Base-by-base conservation (phyloP, 1,140 invertebrate species). In the Drosophila neocordata region DNA sequence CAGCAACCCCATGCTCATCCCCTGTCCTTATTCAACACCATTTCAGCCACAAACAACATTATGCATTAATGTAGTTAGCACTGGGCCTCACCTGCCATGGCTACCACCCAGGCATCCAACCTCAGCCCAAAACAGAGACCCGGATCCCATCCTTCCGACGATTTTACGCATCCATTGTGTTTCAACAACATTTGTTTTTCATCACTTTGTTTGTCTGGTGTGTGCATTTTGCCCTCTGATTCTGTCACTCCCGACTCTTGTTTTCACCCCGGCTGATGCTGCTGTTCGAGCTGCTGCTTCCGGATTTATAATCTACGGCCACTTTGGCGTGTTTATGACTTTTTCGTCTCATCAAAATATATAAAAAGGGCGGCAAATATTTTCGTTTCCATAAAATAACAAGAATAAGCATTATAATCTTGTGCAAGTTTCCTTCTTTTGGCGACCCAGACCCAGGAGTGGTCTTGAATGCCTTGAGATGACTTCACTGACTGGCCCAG, bases 121-220 rank as follows among this genome's bases (percentile, higher is more conserved):
- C n/a, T 15, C 58, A 20, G 8, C 1, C 15, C 15, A 15, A 20
- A 8, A 7, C 41, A 15, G 18, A 2, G 15, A 9, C 41, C 41
- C 6, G 13, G 7, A 44, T 31, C 27, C 27, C 27, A 31, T 31
- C 7, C 15, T 15, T 8, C 41, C 41, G 37, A 85, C 77, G 71
- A 81, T 87, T 85, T 85, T 67, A 82, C 82, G 83, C 71, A 72
- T 79, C 78, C 82, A 88, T 87, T 87, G 82, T 72, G 15, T 82
- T 73, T 61, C 63, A 78, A 87, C 78, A 87, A 87, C 82, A 87
- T 87, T 87, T 87, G 82, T 80, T 87, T 87, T 88, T 87, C 82
- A 87, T 88, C 83, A 87, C 82, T 88, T 68, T 85, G 82, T 81
- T 81, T 85, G 78, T 78, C 41, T 48, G 41, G 18, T 48, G 41